These are phyloP conservation scores for Panthera tigris DNA, from an alignment of 2,113 vertebrate genomes.

Conservation along the genomic window DNA sequence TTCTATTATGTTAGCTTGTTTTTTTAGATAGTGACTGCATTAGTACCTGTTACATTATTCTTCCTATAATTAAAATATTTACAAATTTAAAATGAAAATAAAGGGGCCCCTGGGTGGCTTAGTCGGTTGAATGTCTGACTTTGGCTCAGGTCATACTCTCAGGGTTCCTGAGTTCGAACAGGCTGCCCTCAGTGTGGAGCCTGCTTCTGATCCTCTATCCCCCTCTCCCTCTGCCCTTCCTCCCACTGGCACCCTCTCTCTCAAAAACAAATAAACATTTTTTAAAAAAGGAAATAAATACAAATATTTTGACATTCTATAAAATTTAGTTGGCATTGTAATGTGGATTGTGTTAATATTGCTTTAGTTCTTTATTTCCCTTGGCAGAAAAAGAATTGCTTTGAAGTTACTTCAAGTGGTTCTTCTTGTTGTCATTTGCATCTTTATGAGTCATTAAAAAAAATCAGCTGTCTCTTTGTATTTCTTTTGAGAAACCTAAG, in stretches of 20 bases:
- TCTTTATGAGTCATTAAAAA: slow-evolving; percentile 39
- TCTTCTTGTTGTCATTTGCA: not conserved
- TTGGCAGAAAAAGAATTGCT: slow-evolving; percentile 13
- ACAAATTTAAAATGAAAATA: not conserved
- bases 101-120: too few species aligned
- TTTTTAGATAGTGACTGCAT: not conserved
- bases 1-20: not conserved
- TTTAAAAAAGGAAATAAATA: not conserved
- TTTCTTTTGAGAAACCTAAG: not conserved
- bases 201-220: too few species aligned
- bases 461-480: not conserved
- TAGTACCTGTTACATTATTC: not conserved
- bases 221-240: too few species aligned
- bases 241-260: too few species aligned
- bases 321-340: not conserved
- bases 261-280: too few species aligned
- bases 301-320: not conserved
- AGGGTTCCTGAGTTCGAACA: too few species aligned
- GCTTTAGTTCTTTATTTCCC: slow-evolving; percentile 25
- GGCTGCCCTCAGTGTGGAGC: too few species aligned
- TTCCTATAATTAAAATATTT: not conserved
- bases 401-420: slow-evolving; percentile 14
- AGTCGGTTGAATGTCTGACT: too few species aligned
- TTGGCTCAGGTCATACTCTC: too few species aligned
- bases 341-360: not conserved